Conservation (phyloP, 2,888 invertebrate genomes). For the Rotaria sp. region DNA sequence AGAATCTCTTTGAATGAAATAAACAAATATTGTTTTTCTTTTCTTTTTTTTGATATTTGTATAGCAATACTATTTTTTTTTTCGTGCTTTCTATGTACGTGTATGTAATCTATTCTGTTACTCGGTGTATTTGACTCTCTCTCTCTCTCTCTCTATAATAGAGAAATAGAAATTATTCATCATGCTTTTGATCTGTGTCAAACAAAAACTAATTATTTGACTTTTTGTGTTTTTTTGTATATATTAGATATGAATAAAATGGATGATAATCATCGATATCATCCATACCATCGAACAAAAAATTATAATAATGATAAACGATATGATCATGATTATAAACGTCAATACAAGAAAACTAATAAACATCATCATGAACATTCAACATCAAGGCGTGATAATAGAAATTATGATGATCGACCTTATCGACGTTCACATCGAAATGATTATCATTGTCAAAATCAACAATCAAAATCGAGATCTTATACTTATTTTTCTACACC, state of each 20-base stretch:
- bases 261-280: neutral
- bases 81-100: neutral
- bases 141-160: neutral
- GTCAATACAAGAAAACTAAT: neutral
- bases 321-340: neutral
- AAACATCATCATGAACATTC: neutral
- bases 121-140: neutral
- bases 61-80: constrained; percentile 10
- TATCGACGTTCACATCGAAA: neutral
- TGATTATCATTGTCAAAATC: neutral
- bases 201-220: neutral
- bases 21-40: neutral
- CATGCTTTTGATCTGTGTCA: neutral
- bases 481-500: neutral
- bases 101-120: neutral
- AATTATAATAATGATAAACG: neutral
- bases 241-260: constrained; percentile 8
- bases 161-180: neutral
- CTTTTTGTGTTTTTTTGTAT: neutral
- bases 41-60: constrained; percentile 11
- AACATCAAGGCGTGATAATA: neutral
- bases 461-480: neutral
- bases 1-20: constrained; percentile 22
- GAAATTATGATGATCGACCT: neutral
- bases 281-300: neutral